A percentile compares a stretch with the other conserved stretches of the same genome.
These are phyloP conservation scores for Nasonia vitripennis DNA, from an alignment of 1,140 invertebrate genomes.

Conservation along the genomic window DNA sequence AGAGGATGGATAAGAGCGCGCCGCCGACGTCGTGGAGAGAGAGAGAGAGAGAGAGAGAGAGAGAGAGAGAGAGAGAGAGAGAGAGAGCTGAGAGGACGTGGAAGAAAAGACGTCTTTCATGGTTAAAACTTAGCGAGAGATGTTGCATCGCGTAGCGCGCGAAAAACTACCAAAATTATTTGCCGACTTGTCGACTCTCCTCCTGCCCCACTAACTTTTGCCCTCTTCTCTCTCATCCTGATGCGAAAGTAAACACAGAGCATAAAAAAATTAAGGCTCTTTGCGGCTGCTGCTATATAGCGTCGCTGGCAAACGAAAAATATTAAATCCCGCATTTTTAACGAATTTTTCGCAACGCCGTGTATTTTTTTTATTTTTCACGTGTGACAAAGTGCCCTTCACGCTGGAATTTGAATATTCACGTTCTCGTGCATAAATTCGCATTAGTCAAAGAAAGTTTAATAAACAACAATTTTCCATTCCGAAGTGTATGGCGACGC, in stretches of 20 bases:
- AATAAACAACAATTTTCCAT: conserved; percentile 40
- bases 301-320: background rate
- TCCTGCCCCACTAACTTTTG: background rate
- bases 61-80: background rate
- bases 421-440: background rate
- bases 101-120: conserved; percentile 51
- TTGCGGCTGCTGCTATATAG: background rate
- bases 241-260: conserved; percentile 8
- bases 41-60: background rate
- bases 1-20: conserved; percentile 48
- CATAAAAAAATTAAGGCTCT: conserved; percentile 13
- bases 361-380: background rate
- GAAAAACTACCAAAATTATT: conserved; percentile 49
- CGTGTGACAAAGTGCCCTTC: too few species aligned
- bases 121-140: conserved; percentile 51
- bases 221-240: background rate
- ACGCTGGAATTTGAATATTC: background rate
- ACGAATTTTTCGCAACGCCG: background rate
- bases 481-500: background rate
- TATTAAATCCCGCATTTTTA: background rate
- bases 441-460: conserved; percentile 23
- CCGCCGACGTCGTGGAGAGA: background rate
- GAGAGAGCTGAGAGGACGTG: background rate
- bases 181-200: conserved; percentile 25
- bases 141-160: conserved; percentile 18